These are phyloP conservation scores for Lucinisca nassula DNA, from an alignment of 2,888 invertebrate species.

Conservation along the genomic window DNA sequence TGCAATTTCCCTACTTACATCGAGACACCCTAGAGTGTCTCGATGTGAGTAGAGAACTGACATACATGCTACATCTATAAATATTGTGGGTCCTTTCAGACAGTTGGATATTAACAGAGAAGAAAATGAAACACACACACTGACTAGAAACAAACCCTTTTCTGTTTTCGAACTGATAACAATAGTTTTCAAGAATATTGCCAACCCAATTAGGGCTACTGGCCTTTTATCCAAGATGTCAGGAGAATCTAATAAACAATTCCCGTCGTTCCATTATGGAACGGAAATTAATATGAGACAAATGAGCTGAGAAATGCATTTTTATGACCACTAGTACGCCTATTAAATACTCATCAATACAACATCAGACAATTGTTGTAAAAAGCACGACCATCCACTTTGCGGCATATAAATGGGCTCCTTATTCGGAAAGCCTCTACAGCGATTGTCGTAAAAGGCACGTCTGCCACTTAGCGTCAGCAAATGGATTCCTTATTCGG, in stretches of 20 bases:
- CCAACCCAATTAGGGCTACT: background rate
- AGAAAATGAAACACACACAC: too few relatives aligned
- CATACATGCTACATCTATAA: too few relatives aligned
- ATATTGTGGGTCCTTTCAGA: too few relatives aligned
- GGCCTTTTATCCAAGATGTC: constrained; percentile 14
- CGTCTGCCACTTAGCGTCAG: background rate
- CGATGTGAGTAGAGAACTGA: too few relatives aligned
- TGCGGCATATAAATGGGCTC: background rate
- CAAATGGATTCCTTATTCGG: constrained; percentile 6
- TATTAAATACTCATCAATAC: constrained; percentile 14
- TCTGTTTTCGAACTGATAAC: background rate
- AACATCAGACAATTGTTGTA: constrained; percentile 4
- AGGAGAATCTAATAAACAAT: constrained; percentile 55
- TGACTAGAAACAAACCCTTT: too few relatives aligned
- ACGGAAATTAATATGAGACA: constrained; percentile 71
- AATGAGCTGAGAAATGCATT: constrained; percentile 65
- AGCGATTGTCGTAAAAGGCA: background rate
- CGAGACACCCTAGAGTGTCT: too few relatives aligned
- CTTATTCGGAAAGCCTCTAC: background rate
- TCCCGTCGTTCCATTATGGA: constrained; percentile 65
- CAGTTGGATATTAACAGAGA: too few relatives aligned
- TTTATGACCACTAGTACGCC: constrained; percentile 32
- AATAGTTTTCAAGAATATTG: background rate
- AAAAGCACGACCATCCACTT: constrained; percentile 14
- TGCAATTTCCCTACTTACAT: too few relatives aligned